phyloP scores from a whole-genome alignment of 2,113 vertebrate genomes.

The Excalfactoria chinensis region DNA sequence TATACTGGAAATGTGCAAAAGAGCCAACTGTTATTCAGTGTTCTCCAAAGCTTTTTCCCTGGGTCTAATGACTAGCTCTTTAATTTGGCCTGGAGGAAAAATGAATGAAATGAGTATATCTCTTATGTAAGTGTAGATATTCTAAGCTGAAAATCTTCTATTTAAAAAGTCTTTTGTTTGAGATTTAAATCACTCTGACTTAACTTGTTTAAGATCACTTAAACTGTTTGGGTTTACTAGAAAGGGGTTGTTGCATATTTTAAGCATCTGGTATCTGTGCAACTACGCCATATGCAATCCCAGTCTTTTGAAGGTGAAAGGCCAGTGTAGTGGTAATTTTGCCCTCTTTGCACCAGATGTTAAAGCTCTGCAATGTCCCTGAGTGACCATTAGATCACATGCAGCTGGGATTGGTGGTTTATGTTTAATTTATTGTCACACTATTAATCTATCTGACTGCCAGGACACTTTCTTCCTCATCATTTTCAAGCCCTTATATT shows the following conservation, averaged over 20 bases:
- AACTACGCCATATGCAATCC: constrained; percentile 34
- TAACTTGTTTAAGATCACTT: background rate
- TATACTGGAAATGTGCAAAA: constrained; percentile 17
- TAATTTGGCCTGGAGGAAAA: background rate
- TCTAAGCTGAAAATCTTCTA: background rate
- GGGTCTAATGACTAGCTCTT: constrained; percentile 16
- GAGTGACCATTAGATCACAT: constrained; percentile 65
- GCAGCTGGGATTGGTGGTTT: constrained; percentile 55
- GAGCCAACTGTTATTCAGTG: constrained; percentile 13
- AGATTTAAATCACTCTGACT: background rate
- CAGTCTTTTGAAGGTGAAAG: constrained; percentile 62
- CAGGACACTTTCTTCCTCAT: constrained; percentile 39
- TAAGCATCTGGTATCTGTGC: constrained; percentile 6
- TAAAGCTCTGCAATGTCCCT: constrained; percentile 57
- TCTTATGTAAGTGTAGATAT: background rate
- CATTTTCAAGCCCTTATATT: constrained; percentile 26
- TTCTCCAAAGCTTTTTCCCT: constrained; percentile 29
- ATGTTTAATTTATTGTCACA: constrained; percentile 70
- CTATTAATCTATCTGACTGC: constrained; percentile 57
- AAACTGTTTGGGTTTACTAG: background rate
- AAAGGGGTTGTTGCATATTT: background rate
- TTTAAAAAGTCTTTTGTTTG: background rate
- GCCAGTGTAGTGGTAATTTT: constrained; percentile 68
- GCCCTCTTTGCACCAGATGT: constrained; percentile 70
- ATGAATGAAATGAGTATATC: background rate